These are phyloP conservation scores for Pungitius pungitius DNA, from an alignment of 2,113 vertebrate genomes.

Conservation along the genomic window DNA sequence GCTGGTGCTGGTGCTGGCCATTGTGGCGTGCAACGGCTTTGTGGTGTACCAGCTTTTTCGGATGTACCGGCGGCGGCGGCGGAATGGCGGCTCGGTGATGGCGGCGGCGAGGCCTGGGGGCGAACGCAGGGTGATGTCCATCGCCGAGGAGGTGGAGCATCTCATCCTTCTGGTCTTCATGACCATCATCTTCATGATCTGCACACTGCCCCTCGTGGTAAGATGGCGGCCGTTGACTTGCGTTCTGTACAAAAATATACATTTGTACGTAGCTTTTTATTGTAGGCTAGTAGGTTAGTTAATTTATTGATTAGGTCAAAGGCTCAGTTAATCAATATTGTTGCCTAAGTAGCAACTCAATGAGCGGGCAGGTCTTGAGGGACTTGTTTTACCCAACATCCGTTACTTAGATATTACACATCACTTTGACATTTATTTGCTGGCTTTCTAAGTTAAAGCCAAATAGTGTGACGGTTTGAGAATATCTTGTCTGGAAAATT, in stretches of 20 bases:
- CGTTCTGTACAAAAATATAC: neutral
- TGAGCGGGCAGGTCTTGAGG: neutral
- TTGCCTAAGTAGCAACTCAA: neutral
- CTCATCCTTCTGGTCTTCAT: conserved; percentile 92
- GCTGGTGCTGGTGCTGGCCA: conserved; percentile 85
- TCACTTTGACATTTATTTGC: neutral
- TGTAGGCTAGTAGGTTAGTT: neutral
- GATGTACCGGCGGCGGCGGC: conserved; percentile 84
- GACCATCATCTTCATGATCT: conserved; percentile 92
- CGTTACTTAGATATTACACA: too few relatives aligned
- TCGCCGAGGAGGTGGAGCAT: conserved; percentile 91
- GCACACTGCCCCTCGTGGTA: conserved; percentile 93
- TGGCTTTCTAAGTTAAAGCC: too few relatives aligned
- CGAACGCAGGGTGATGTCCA: conserved; percentile 68
- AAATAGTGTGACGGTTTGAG: neutral
- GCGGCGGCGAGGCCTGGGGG: neutral
- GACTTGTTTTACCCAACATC: too few relatives aligned
- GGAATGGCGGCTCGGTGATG: conserved; percentile 58
- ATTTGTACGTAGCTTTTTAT: neutral
- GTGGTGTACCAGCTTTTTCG: conserved; percentile 85
- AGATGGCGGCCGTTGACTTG: conserved; percentile 64
- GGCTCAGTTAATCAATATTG: neutral
- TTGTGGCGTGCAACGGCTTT: conserved; percentile 87
- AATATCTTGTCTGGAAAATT: neutral
- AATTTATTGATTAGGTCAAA: neutral